phyloP scores from a whole-genome alignment of 2,797 vertebrate genomes.

The Notoglanidium macrostoma region DNA sequence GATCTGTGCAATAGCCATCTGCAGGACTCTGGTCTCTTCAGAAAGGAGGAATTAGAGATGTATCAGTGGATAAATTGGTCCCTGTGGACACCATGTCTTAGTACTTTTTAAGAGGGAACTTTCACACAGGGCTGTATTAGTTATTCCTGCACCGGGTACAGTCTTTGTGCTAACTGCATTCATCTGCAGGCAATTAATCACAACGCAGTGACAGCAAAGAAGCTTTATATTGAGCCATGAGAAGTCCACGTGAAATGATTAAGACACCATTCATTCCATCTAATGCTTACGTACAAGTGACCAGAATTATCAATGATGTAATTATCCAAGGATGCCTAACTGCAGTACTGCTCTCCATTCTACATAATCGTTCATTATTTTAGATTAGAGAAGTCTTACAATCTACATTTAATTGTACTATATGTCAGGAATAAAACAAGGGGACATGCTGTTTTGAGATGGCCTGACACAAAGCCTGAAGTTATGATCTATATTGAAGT shows the following conservation, averaged over 20 bases:
- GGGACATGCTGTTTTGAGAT: not conserved
- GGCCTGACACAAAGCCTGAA: too few species aligned
- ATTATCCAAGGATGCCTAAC: not conserved
- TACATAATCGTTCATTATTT: not conserved
- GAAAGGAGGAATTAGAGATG: not conserved
- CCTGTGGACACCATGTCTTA: not conserved
- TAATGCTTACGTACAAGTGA: not conserved
- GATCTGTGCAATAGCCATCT: not conserved
- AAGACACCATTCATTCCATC: not conserved
- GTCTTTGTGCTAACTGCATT: not conserved
- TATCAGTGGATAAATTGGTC: conserved; percentile 4
- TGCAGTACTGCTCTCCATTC: not conserved
- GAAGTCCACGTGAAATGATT: not conserved
- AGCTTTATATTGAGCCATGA: not conserved
- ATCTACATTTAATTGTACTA: not conserved
- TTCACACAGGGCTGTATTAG: not conserved
- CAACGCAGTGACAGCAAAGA: not conserved
- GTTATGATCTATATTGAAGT: too few species aligned
- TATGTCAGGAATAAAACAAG: not conserved
- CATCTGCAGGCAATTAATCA: conserved; percentile 1
- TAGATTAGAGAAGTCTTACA: not conserved
- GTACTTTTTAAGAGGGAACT: not conserved
- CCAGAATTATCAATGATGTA: not conserved
- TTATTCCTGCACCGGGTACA: not conserved
- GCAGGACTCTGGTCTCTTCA: not conserved